Conservation (phyloP, 2,797 vertebrate genomes). For the Crenuchus spilurus region DNA sequence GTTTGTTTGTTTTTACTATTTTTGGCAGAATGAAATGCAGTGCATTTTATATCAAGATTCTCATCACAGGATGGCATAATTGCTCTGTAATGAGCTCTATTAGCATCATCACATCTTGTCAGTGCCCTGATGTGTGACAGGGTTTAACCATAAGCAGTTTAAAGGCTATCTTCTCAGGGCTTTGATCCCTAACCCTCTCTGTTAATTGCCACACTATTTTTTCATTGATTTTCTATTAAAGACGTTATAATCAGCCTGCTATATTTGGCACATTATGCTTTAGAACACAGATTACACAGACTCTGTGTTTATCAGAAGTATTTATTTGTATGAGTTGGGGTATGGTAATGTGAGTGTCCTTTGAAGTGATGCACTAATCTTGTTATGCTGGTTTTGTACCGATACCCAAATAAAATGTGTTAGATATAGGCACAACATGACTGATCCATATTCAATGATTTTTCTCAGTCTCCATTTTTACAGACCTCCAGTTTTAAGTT, state of each 20-base stretch:
- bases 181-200: not conserved
- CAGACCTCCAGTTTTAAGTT: no score
- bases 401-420: no score
- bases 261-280: no score
- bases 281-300: no score
- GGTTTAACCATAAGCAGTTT: conserved; percentile 9
- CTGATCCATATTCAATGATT: no score
- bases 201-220: not conserved
- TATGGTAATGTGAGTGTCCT: no score
- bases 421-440: no score
- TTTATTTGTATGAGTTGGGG: no score
- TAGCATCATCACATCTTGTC: conserved; percentile 32
- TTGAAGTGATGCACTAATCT: no score
- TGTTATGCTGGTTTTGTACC: no score
- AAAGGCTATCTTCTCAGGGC: not conserved
- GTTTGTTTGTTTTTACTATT: not conserved
- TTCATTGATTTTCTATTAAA: not conserved
- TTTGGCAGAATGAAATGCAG: not conserved
- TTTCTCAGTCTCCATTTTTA: no score
- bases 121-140: conserved; percentile 24
- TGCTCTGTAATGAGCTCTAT: conserved; percentile 30
- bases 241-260: not conserved
- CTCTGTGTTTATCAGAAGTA: no score
- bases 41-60: not conserved
- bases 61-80: conserved; percentile 22